Conservation (phyloP, 1,140 invertebrate genomes). For the Spodoptera frugiperda region DNA sequence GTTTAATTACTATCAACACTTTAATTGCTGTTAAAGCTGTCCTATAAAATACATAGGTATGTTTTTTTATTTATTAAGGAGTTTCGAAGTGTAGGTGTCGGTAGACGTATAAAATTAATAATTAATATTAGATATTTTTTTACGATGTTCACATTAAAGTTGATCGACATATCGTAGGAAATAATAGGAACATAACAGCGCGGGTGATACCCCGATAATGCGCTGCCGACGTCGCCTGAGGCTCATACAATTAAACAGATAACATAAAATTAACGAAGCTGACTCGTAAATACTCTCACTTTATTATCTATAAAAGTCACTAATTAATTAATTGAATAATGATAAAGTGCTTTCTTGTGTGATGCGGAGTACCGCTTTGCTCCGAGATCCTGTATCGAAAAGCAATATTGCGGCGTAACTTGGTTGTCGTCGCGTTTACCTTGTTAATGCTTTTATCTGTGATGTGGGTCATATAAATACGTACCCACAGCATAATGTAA, state of each 20-base stretch:
- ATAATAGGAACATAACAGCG: conserved; percentile 42
- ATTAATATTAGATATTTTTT: conserved; percentile 42
- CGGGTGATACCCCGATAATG: conserved; percentile 50
- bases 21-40: too few species aligned
- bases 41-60: too few species aligned
- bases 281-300: conserved; percentile 80
- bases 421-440: conserved; percentile 64
- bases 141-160: conserved; percentile 42
- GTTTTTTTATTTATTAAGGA: too few species aligned
- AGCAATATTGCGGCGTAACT: conserved; percentile 69
- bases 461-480: conserved; percentile 65
- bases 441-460: conserved; percentile 54
- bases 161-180: conserved; percentile 48
- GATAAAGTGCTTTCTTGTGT: conserved; percentile 75
- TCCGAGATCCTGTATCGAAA: conserved; percentile 57
- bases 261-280: conserved; percentile 81
- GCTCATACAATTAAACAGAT: conserved; percentile 77
- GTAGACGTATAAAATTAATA: too few species aligned
- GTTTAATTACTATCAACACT: too few species aligned
- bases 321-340: conserved; percentile 85
- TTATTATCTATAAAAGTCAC: conserved; percentile 84
- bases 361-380: conserved; percentile 56
- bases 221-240: conserved; percentile 53
- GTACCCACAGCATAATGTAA: conserved; percentile 10
- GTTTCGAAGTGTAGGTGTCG: too few species aligned